phyloP scores from a whole-genome alignment of 2,888 invertebrate genomes.

The Cephus rjabovi region DNA sequence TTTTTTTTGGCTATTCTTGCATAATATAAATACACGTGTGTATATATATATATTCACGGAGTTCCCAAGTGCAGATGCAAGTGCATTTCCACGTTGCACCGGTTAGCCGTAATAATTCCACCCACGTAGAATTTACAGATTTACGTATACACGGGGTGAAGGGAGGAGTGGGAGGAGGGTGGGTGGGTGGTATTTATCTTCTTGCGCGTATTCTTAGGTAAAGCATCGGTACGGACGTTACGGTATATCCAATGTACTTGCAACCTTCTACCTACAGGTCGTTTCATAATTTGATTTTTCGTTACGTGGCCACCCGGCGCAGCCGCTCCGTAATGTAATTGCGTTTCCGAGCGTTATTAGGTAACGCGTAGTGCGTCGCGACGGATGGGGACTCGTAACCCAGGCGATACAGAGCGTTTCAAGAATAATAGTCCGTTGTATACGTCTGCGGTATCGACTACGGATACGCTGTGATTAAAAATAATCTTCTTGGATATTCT shows the following conservation, averaged over 20 bases:
- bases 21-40: neutral
- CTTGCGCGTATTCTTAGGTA: slow-evolving; percentile 35
- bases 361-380: slow-evolving; percentile 42
- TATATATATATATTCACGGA: neutral
- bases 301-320: slow-evolving; percentile 25
- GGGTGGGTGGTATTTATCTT: neutral
- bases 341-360: slow-evolving; percentile 55
- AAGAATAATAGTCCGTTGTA: neutral
- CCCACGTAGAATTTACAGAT: neutral
- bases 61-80: neutral
- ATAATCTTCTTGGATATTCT: neutral
- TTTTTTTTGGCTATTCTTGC: neutral
- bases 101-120: neutral
- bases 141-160: neutral
- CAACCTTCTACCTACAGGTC: slow-evolving; percentile 9
- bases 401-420: neutral
- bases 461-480: neutral
- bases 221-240: slow-evolving; percentile 32
- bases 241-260: neutral
- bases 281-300: slow-evolving; percentile 41
- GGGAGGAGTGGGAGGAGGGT: neutral
- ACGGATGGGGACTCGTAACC: neutral
- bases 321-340: slow-evolving; percentile 45
- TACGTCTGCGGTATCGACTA: neutral
- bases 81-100: neutral